These are phyloP conservation scores for Aptenodytes forsteri DNA, from an alignment of 2,113 vertebrate species.

Conservation along the genomic window DNA sequence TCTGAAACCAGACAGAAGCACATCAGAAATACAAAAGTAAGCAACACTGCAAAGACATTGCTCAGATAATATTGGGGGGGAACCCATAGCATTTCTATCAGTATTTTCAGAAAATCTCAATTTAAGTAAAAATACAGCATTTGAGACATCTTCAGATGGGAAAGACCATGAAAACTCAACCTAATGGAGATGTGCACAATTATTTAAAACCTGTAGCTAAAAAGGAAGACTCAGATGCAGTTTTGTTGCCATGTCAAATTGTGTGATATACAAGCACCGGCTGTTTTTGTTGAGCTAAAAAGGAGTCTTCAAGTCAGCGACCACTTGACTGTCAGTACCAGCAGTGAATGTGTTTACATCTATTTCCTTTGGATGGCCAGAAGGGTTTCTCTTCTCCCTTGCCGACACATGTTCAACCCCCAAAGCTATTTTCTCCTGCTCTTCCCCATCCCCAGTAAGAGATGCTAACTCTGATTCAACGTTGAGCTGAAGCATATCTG, in stretches of 20 bases:
- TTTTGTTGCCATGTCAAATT: neutral
- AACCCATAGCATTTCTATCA: neutral
- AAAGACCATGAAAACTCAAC: neutral
- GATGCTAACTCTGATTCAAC: neutral
- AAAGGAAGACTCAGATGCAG: neutral
- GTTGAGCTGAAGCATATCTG: neutral
- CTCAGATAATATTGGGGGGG: neutral
- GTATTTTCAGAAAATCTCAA: neutral
- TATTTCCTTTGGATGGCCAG: neutral
- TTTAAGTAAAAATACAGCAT: neutral
- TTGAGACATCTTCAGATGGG: neutral
- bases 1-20: neutral
- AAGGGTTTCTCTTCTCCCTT: neutral
- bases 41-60: neutral
- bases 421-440: neutral
- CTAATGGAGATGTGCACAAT: rapidly evolving
- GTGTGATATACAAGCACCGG: neutral
- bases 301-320: neutral
- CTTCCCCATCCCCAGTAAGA: neutral
- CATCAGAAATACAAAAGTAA: neutral
- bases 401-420: neutral
- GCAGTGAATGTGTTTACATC: neutral
- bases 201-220: neutral
- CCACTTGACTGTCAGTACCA: neutral
- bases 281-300: neutral